Base-by-base conservation (phyloP, 2,888 invertebrate genomes). In the Cephus spinipes region DNA sequence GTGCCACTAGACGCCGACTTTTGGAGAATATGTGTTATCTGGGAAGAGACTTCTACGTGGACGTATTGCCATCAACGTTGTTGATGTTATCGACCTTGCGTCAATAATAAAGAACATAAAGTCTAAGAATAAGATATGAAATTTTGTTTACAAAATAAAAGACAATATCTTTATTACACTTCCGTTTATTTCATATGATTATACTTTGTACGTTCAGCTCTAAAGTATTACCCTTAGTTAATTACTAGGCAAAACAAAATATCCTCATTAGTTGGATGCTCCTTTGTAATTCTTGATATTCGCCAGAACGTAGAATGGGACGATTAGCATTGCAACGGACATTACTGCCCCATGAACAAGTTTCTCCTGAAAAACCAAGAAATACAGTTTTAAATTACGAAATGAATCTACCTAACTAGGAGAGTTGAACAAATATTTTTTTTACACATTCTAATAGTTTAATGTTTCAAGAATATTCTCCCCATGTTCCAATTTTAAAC, bases 211-310 rank as follows among this genome's bases (percentile, higher is more conserved):
- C 31, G 11, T 11, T 31, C 69, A 69, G 69, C n/a, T 69, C 31
- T 11, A 69, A 69, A 69, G 31, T 12, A 69, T 31, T 30, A 69
- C 3, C 3, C 11, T 11, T 23, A 69, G 69, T n/a, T 12, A 31
- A 69, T 31, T 30, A 69, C 69, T 69, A 31, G 31, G 74, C 30
- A 74, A 15, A 55, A 35, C 40, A 23, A n/a, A 33, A 40, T 35
- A 34, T 76, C 34, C 15, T 12, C 12, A 3, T 73, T 68, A 36
- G 35, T 32, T 69, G 31, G n/a, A 69, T 69, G 31, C 31, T 40
- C 77, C 73, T 73, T 15, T 74, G 76, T 80, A 81, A 9, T 77
- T 36, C 69, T 73, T 74, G 30, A 81, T 71, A 40, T 81, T 73
- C 31, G n/a, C 6, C 69, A 76, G 12, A 34, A 81, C 30, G 12